Base-by-base conservation (phyloP, 2,113 vertebrate genomes). In the Nycticebus coucang region DNA sequence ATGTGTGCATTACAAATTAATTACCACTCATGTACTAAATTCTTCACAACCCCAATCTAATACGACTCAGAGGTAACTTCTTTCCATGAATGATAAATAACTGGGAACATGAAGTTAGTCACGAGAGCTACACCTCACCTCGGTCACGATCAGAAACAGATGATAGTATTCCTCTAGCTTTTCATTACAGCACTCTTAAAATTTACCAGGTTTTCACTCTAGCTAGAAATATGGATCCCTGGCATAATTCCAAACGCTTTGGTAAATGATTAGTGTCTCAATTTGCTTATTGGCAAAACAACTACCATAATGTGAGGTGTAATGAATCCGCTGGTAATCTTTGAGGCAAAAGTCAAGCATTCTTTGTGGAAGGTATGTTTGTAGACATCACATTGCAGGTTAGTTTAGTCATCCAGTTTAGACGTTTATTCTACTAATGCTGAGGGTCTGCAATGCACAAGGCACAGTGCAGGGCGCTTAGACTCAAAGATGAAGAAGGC, bases 261-360 rank as follows among this genome's bases (percentile, higher is more conserved):
- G 84, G 81, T 30, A 94, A 95, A 59, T 88, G 64, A 37, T 55
- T 35, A 78, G 33, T 66, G n/a, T 74, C 64, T 84, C 59, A 68
- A 64, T 84, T 68, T 92, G 85, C 64, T 41, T 87, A 64, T 53
- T 37, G 83, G 57, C 64, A 93, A 93, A 94, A 91, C 22, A 50
- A 55, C 35, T 28, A 59, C 35, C 33, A 69, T 53, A 57, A n/a
- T 33, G 41, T 74, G 53, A 69, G 41, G 45, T n/a, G n/a, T 24
- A 89, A 93, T 15, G 18, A 86, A 86, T 83, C 94, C 93, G 26
- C 24, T 86, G 62, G 53, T 64, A 64, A 91, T 68, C 88, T 71
- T 81, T 53, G 5, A 92, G 74, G 72, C 60, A 93, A 82, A 83
- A 83, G 28, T 62, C 79, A 78, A 75, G 24, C 37, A 18, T 41